Evolutionary conservation across 1,140 invertebrate genomes (phyloP), one percentile per base, ranked within the genome.

Genomic region (Pseudomyrmex sp.): DNA sequence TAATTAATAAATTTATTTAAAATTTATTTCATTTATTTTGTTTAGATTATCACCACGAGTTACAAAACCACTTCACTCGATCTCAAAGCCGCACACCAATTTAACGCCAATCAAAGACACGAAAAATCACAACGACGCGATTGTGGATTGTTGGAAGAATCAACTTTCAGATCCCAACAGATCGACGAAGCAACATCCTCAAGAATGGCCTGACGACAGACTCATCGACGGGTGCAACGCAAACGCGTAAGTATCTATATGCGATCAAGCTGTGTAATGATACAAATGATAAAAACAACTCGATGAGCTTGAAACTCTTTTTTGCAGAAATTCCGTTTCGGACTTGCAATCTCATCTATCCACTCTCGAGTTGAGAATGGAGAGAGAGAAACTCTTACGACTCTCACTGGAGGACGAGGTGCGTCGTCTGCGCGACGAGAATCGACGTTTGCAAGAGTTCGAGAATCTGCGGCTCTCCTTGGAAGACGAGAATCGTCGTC

Each of bases 371-470:
- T 91, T 95, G 9, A 94, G 96, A 89, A 93, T 97, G 10, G 94
- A 93, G 44, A 94, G 95, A 90, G 97, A 97, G 93, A 96, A 95
- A 35, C 95, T 95, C 58, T 94, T 95, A 65, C 95, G 95, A 66
- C 93, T 95, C 83, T 96, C 95, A 26, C 93, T 97, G 79, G 96
- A 97, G 94, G 96, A 97, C 82, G 96, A 97, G 93, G 97, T 98
- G 2, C 95, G 97, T 73, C 95, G 97, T 62, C 94, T 99, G 63
- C 95, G 97, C 52, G 96, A 97, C 62, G 97, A 98, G 91, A 99
- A 99, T 93, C 95, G 96, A 12, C 96, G 98, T 56, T 94, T 98
- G 12, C 97, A 98, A 88, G 97, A 98, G 12, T 79, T 66, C 87
- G 98, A 98, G 93, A 98, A 95, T 46, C 94, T 95, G 62, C 95